Percentiles rank a stretch among this genome's conserved stretches.
Conservation (phyloP, 2,888 invertebrate species). For the Acanthosepion pharaonis region DNA sequence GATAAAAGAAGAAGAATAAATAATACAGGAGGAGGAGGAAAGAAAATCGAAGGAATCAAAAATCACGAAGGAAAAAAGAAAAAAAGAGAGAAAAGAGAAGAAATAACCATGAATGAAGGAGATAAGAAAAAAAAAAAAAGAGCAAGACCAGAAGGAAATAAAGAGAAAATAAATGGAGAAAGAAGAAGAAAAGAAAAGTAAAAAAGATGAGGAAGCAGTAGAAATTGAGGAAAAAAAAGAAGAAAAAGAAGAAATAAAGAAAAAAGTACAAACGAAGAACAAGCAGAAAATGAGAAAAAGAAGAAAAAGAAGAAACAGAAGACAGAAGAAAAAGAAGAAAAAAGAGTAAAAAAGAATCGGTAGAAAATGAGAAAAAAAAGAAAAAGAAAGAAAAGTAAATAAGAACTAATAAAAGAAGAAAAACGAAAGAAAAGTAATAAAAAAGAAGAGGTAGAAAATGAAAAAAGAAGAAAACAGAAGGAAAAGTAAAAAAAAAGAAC, state of each 20-base stretch:
- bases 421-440: no score
- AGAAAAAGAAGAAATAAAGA: no score
- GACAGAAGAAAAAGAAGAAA: neutral
- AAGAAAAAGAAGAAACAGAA: neutral
- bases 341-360: neutral
- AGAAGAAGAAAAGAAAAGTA: neutral
- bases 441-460: neutral
- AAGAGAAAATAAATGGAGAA: neutral
- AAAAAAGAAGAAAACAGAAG: no score
- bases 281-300: fast-evolving
- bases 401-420: no score
- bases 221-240: neutral
- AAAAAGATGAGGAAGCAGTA: neutral
- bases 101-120: neutral
- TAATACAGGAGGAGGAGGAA: no score
- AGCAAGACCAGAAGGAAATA: neutral
- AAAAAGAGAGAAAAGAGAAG: neutral
- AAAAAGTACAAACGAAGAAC: neutral
- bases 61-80: neutral
- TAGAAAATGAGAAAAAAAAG: neutral
- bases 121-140: neutral
- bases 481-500: neutral
- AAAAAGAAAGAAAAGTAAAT: neutral
- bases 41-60: no score
- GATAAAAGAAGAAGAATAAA: no score